A percentile compares a stretch with the other conserved stretches of the same genome.
Conservation (phyloP, 2,113 vertebrate species). For the Pandion haliaetus region DNA sequence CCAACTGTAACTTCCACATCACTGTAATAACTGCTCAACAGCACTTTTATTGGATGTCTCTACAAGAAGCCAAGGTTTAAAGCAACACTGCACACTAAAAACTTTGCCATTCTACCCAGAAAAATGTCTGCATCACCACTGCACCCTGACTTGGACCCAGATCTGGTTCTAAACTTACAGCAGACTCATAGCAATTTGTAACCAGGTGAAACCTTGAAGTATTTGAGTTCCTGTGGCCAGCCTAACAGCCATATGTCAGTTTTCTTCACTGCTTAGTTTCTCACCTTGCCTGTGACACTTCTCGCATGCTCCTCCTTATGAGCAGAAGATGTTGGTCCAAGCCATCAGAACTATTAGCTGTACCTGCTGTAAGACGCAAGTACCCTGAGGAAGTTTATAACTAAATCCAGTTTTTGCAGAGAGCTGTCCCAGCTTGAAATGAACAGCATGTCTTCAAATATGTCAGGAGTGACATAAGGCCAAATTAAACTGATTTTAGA, state of each 20-base stretch:
- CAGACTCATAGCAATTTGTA: neutral
- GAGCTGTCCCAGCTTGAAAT: neutral
- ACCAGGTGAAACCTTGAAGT: neutral
- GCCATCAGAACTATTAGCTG: neutral
- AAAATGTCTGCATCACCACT: neutral
- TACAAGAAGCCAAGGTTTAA: neutral
- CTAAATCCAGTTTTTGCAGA: neutral
- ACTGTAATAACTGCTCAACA: neutral
- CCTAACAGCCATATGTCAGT: neutral
- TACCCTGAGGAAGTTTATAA: neutral
- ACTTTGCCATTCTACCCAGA: neutral
- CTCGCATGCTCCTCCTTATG: neutral
- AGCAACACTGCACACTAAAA: neutral
- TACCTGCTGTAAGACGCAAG: neutral
- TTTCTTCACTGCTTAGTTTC: neutral
- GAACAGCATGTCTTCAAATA: neutral
- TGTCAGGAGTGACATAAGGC: neutral
- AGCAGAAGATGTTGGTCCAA: neutral
- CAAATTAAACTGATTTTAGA: slow-evolving; percentile 1
- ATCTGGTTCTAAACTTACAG: neutral
- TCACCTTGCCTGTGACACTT: neutral
- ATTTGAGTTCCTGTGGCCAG: neutral
- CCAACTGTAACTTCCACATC: neutral
- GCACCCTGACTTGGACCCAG: neutral
- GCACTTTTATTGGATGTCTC: neutral